phyloP scores from a whole-genome alignment of 2,888 invertebrate species.

The Augiades crinisus region DNA sequence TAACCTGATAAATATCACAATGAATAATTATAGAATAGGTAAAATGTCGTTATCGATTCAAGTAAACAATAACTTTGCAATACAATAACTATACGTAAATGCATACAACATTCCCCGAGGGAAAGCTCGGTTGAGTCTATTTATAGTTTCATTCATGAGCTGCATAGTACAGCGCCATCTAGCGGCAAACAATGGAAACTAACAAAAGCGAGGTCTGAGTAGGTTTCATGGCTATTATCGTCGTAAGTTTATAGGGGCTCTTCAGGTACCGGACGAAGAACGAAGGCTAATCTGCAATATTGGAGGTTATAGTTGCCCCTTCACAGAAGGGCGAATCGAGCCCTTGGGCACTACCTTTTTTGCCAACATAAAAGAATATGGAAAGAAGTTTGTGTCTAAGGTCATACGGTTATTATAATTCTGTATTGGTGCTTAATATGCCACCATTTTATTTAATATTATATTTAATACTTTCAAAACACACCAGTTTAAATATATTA shows the following conservation, averaged over 20 bases:
- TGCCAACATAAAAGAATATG: conserved; percentile 47
- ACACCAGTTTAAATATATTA: too few species aligned
- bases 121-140: conserved; percentile 14
- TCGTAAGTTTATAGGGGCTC: conserved; percentile 13
- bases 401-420: neutral
- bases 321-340: conserved; percentile 44
- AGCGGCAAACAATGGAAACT: conserved; percentile 31
- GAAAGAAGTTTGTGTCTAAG: conserved; percentile 34
- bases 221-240: conserved; percentile 1
- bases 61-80: conserved; percentile 6
- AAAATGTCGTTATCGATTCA: conserved; percentile 15
- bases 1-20: neutral
- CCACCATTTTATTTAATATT: too few species aligned
- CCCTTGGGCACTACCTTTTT: conserved; percentile 66
- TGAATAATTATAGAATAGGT: neutral
- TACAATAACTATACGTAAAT: too few species aligned
- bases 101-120: conserved; percentile 12
- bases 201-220: conserved; percentile 8
- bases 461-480: too few species aligned
- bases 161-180: conserved; percentile 42
- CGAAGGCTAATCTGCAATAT: conserved; percentile 59
- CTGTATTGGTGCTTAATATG: neutral
- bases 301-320: conserved; percentile 52
- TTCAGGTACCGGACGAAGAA: conserved; percentile 33
- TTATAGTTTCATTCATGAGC: conserved; percentile 21